Evolutionary conservation across 2,888 invertebrate genomes (phyloP).

Genomic region (Limnephilus lunatus): DNA sequence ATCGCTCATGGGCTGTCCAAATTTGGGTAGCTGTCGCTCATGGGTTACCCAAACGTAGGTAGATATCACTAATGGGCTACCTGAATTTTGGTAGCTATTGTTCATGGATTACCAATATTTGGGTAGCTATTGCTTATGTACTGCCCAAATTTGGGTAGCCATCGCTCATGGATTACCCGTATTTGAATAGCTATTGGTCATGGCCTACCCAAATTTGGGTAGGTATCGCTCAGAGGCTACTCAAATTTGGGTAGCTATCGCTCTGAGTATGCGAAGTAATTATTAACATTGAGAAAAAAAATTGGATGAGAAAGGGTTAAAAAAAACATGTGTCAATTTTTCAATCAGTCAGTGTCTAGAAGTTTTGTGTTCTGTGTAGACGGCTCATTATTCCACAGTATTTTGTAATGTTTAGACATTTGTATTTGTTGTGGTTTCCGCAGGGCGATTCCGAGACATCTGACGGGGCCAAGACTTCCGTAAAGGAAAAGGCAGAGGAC

Average conservation of each 20-base stretch:
- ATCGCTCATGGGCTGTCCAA: too few relatives aligned
- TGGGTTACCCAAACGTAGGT: too few relatives aligned
- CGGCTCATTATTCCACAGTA: not conserved
- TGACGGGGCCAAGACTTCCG: slow-evolving; percentile 40
- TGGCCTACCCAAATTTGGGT: not conserved
- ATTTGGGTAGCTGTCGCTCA: too few relatives aligned
- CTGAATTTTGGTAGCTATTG: too few relatives aligned
- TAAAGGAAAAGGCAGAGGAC: slow-evolving; percentile 63
- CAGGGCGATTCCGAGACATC: slow-evolving; percentile 48
- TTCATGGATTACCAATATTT: too few relatives aligned
- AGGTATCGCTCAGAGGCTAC: not conserved
- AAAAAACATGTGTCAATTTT: not conserved
- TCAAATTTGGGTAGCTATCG: not conserved
- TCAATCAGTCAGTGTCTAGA: not conserved
- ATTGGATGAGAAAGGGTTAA: not conserved
- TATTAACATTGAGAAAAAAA: not conserved
- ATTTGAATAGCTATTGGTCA: too few relatives aligned
- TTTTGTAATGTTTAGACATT: not conserved
- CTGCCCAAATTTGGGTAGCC: too few relatives aligned
- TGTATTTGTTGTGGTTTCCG: slow-evolving; percentile 9
- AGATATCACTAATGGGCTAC: too few relatives aligned
- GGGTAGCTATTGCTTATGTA: too few relatives aligned
- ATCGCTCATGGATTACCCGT: too few relatives aligned
- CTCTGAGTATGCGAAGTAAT: too few relatives aligned
- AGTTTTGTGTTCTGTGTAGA: not conserved